phyloP scores from a whole-genome alignment of 2,888 invertebrate species.

The Calameuta idolon region DNA sequence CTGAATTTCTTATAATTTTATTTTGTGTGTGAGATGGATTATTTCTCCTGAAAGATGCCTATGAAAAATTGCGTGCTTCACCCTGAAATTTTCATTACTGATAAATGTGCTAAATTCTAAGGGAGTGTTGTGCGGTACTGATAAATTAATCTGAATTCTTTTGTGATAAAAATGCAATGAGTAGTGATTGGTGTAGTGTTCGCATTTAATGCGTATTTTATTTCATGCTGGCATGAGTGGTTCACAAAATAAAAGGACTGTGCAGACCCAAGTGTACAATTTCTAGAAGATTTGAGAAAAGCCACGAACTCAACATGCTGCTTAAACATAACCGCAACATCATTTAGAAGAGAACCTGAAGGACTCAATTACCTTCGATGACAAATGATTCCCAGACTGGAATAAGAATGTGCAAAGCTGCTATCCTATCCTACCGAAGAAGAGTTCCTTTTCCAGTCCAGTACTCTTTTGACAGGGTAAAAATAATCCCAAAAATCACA shows the following conservation, averaged over 20 bases:
- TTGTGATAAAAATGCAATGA: not conserved
- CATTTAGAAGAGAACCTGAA: not conserved
- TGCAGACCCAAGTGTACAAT: not conserved
- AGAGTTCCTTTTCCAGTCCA: not conserved
- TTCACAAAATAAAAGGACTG: not conserved
- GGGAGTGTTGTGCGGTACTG: not conserved
- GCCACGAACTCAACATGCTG: not conserved
- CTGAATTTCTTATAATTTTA: not conserved
- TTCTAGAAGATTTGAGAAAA: not conserved
- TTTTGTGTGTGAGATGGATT: not conserved
- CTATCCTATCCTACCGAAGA: not conserved
- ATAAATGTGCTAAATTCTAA: not conserved
- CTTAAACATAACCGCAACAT: not conserved
- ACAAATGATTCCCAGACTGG: not conserved
- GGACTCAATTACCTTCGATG: not conserved
- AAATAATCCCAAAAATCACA: slow-evolving; percentile 18
- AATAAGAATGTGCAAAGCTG: not conserved
- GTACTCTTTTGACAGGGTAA: slow-evolving; percentile 24
- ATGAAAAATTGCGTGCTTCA: not conserved
- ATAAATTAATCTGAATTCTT: not conserved
- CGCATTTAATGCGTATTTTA: not conserved
- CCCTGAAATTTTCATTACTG: not conserved
- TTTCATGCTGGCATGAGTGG: not conserved
- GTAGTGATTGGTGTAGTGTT: not conserved
- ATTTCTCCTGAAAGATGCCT: not conserved